A percentile compares a stretch with the other conserved stretches of the same genome.
Evolutionary conservation across 2,113 vertebrate species (phyloP).

Genomic region (Oreamnos americanus): DNA sequence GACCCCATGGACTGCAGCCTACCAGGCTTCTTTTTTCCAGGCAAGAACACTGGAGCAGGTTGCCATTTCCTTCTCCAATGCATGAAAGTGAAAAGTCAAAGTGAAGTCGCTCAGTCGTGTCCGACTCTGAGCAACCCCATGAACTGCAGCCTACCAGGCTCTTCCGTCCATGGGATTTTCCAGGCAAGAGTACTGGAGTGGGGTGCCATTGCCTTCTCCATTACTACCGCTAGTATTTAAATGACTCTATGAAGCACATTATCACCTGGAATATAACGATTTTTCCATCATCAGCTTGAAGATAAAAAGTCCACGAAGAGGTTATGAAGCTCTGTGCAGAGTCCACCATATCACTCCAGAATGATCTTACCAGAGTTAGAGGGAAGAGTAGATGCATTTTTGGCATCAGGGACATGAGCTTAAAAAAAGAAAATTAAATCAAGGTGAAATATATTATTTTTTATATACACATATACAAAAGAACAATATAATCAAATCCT

Average conservation of each 20-base stretch:
- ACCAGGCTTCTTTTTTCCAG: no score
- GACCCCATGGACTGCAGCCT: background rate
- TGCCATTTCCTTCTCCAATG: no score
- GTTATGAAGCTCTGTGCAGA: slow-evolving; percentile 96
- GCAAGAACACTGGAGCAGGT: no score
- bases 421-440: slow-evolving; percentile 53
- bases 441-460: slow-evolving; percentile 17
- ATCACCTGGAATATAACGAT: slow-evolving; percentile 96
- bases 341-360: slow-evolving; percentile 96
- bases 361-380: slow-evolving; percentile 90
- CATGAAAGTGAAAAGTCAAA: no score
- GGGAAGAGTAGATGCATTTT: slow-evolving; percentile 95
- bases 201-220: background rate
- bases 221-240: background rate
- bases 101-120: no score
- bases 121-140: no score
- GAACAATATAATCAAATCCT: slow-evolving; percentile 10
- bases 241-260: background rate
- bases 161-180: no score
- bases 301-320: slow-evolving; percentile 97
- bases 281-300: slow-evolving; percentile 97
- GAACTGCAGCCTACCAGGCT: no score
- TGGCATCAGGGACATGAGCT: slow-evolving; percentile 95
- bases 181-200: no score
- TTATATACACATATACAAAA: background rate